These are phyloP conservation scores for Stegodyphus mimosarum DNA, from an alignment of 1,140 invertebrate genomes.

Conservation along the genomic window DNA sequence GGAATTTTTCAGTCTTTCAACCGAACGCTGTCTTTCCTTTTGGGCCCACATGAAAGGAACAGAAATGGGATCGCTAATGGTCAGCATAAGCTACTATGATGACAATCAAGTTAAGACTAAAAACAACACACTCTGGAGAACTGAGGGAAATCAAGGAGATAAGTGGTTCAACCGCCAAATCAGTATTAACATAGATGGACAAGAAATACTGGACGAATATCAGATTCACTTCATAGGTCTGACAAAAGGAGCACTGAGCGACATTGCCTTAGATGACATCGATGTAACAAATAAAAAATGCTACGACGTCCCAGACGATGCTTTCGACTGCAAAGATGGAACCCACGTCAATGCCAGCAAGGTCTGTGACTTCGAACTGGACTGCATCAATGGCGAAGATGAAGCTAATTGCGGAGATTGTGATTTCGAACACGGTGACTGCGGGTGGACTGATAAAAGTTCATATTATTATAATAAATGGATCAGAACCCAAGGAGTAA, in stretches of 20 bases:
- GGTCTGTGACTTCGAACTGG: conserved; percentile 59
- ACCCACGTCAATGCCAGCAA: conserved; percentile 11
- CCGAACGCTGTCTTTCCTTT: conserved; percentile 60
- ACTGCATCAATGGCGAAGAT: conserved; percentile 53
- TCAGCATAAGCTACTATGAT: conserved; percentile 47
- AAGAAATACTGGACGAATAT: conserved; percentile 43
- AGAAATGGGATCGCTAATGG: conserved; percentile 58
- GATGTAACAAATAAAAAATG: conserved; percentile 47
- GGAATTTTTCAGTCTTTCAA: conserved; percentile 54
- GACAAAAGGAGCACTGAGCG: conserved; percentile 50
- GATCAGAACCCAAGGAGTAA: conserved; percentile 13
- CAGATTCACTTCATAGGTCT: conserved; percentile 56
- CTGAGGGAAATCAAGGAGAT: conserved; percentile 27
- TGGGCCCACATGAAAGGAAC: conserved; percentile 63
- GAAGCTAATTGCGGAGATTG: conserved; percentile 60
- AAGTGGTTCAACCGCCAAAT: conserved; percentile 46
- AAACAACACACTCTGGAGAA: conserved; percentile 7
- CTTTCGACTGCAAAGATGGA: conserved; percentile 51
- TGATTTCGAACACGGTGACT: conserved; percentile 59
- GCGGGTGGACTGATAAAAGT: conserved; percentile 52
- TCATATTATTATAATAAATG: conserved; percentile 20
- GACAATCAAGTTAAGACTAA: not conserved
- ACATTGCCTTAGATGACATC: conserved; percentile 62
- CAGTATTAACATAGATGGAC: conserved; percentile 22
- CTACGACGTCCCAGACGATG: conserved; percentile 37